These are phyloP conservation scores for Brachionus rubens DNA, from an alignment of 1,140 invertebrate species.

Conservation along the genomic window DNA sequence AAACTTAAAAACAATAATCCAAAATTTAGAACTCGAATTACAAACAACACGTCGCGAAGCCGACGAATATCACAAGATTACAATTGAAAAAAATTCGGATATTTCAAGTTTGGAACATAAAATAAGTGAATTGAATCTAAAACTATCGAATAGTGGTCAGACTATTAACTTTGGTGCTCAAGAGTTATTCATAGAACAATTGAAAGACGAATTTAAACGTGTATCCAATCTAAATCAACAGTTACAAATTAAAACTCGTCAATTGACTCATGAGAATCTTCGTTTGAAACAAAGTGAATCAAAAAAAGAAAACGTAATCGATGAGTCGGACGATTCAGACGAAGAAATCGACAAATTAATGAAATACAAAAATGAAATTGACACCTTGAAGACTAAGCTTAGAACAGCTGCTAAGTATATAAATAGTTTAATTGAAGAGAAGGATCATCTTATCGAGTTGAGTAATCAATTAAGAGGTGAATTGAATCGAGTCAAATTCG, in stretches of 20 bases:
- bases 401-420: constrained; percentile 50
- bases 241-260: constrained; percentile 4
- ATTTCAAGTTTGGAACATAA: constrained; percentile 54
- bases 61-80: constrained; percentile 58
- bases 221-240: constrained; percentile 47
- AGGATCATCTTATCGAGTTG: constrained; percentile 56
- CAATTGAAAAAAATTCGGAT: constrained; percentile 56
- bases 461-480: constrained; percentile 57
- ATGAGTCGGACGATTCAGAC: constrained; percentile 5
- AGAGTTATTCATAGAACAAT: constrained; percentile 59
- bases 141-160: constrained; percentile 53
- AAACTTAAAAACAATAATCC: constrained; percentile 51
- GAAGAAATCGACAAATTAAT: background rate
- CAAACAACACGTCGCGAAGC: constrained; percentile 56
- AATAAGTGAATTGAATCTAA: constrained; percentile 54
- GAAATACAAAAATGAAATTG: constrained; percentile 8
- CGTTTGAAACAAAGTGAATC: background rate
- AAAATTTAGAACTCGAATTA: constrained; percentile 55
- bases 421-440: constrained; percentile 53
- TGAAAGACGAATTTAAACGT: constrained; percentile 56
- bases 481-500: constrained; percentile 50
- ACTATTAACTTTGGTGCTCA: constrained; percentile 51
- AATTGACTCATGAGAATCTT: constrained; percentile 15
- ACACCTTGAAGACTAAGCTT: constrained; percentile 6
- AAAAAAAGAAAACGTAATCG: background rate